Evolutionary conservation across 92 coral and sea anemone genomes (phyloP).

Genomic region (Bergia sp.): DNA sequence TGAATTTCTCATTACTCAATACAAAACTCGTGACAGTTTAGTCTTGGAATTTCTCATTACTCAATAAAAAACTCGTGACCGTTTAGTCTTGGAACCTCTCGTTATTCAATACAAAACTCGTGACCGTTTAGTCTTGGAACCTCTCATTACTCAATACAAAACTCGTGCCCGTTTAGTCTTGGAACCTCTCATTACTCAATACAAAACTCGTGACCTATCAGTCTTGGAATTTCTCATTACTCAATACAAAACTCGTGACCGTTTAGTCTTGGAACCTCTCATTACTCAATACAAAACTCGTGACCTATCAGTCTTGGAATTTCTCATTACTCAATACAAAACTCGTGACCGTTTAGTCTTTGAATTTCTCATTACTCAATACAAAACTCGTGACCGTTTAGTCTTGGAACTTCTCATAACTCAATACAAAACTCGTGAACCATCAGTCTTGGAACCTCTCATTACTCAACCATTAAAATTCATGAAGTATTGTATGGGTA

Average conservation of each 20-base stretch:
- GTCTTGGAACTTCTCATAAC: neutral
- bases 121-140: too few species aligned
- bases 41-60: too few species aligned
- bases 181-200: neutral
- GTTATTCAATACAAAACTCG: too few species aligned
- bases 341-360: too few species aligned
- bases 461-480: too few species aligned
- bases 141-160: too few species aligned
- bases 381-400: too few species aligned
- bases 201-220: neutral
- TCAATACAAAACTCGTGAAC: neutral
- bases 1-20: neutral
- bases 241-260: neutral
- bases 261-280: too few species aligned
- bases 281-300: neutral
- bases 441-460: neutral
- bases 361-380: too few species aligned
- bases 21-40: neutral
- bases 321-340: too few species aligned
- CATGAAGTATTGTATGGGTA: too few species aligned
- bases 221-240: neutral
- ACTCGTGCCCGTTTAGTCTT: neutral
- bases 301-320: neutral
- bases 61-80: neutral
- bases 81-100: neutral